Evolutionary conservation across 2,797 vertebrate species (phyloP), one percentile per base, ranked within the genome.

Genomic region (Columba guinea): DNA sequence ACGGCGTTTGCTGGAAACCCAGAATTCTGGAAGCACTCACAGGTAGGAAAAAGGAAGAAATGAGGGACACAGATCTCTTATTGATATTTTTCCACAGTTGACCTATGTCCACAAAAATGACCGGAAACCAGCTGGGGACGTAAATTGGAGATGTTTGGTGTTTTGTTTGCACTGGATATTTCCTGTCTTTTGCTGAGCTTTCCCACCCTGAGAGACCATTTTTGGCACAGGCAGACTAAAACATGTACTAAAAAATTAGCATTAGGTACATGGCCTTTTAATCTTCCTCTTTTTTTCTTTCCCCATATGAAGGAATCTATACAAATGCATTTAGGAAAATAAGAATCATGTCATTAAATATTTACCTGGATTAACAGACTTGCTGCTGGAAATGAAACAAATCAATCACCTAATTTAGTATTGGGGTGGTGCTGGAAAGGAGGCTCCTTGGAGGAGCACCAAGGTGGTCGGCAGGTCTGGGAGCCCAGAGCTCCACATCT

Each of bases 111-210:
- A 44, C 55, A 87, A 75, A 95, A 95, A 96, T 63, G 37, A 23
- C 88, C 55, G 77, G 96, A 97, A 96, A 87, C 10, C 91, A 94
- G 74, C 91, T 96, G 93, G 83, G 59, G 59, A 95, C n/a, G 69
- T 91, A 73, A 95, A 84, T 15, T 86, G 34, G 93, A 94, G 70
- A 37, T 27, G 76, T 71, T 81, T 78, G 89, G 62, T 1, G 0
- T 78, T 63, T 73, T 86, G 87, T 95, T 91, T 93, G 64, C 60
- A 5, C 63, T 76, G 84, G 69, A 56, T 88, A 39, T 96, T 94
- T 97, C 95, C 95, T 97, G 89, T n/a, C 46, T 86, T 92, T 87
- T 79, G 59, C 89, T 93, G 51, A 59, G 44, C 39, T 93, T 96
- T 94, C 87, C 91, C 55, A 88, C 49, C 26, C 67, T 63, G 91